Conservation (phyloP, 1,140 invertebrate species). For the Leptinotarsa undecemlineata region DNA sequence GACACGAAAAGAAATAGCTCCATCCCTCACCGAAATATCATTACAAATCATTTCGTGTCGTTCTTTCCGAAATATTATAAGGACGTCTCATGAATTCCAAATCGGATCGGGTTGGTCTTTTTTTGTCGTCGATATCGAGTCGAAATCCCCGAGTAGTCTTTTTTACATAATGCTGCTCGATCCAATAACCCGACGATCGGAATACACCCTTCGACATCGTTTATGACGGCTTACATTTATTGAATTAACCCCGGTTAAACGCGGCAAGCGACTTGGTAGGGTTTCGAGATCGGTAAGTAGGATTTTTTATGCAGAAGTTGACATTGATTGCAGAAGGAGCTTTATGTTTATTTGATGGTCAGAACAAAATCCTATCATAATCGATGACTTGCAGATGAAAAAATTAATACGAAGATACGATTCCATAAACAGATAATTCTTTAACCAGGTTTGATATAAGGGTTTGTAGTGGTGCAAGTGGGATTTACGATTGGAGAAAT, state of each 20-base stretch:
- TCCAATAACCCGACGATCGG: constrained; percentile 4
- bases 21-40: not conserved
- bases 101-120: not conserved
- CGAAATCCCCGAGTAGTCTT: not conserved
- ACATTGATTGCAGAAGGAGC: too few species aligned
- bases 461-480: too few species aligned
- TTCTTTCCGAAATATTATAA: not conserved
- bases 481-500: too few species aligned
- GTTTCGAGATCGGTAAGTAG: not conserved
- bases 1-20: not conserved
- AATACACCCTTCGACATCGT: constrained; percentile 2
- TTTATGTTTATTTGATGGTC: too few species aligned
- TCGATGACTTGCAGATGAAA: too few species aligned
- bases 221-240: constrained; percentile 1
- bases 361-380: too few species aligned
- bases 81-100: constrained; percentile 5
- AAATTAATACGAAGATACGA: too few species aligned
- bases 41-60: not conserved
- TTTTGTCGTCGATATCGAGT: not conserved
- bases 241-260: constrained; percentile 5
- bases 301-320: too few species aligned
- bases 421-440: too few species aligned
- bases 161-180: constrained; percentile 6
- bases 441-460: too few species aligned
- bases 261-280: not conserved